Evolutionary conservation across 1,140 invertebrate genomes (phyloP).

Genomic region (Battus philenor): DNA sequence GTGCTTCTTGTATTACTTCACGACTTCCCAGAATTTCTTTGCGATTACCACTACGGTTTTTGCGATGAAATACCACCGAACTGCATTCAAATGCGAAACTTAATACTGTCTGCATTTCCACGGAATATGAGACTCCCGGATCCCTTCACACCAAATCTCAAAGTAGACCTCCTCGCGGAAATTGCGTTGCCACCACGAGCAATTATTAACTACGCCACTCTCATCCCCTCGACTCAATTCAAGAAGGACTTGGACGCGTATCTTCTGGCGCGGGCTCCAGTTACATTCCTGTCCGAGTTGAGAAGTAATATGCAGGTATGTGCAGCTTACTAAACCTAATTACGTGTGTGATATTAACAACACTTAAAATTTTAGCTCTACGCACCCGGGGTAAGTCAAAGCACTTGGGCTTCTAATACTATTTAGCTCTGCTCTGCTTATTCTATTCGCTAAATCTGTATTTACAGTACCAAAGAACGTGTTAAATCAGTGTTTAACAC

Average conservation of each 20-base stretch:
- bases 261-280: slow-evolving; percentile 94
- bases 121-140: slow-evolving; percentile 98
- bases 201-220: slow-evolving; percentile 90
- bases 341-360: too few relatives aligned
- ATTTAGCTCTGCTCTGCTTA: too few relatives aligned
- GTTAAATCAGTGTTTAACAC: too few relatives aligned
- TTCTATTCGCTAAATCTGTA: too few relatives aligned
- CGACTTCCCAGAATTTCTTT: slow-evolving; percentile 99
- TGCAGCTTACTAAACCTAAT: too few relatives aligned
- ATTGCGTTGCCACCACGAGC: slow-evolving; percentile 91
- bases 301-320: slow-evolving; percentile 90
- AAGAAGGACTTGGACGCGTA: slow-evolving; percentile 98
- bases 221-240: slow-evolving; percentile 91
- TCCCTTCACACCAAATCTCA: slow-evolving; percentile 98
- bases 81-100: slow-evolving; percentile 99
- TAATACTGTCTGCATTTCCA: slow-evolving; percentile 98
- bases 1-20: slow-evolving; percentile 97
- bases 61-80: slow-evolving; percentile 99
- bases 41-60: slow-evolving; percentile 99
- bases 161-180: slow-evolving; percentile 95
- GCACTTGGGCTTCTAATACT: too few relatives aligned
- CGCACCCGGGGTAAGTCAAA: too few relatives aligned
- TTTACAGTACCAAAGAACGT: too few relatives aligned
- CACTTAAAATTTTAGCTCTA: too few relatives aligned
- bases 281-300: slow-evolving; percentile 95